Base-by-base conservation (phyloP, 2,888 invertebrate genomes). In the Macrosiphum euphorbiae region DNA sequence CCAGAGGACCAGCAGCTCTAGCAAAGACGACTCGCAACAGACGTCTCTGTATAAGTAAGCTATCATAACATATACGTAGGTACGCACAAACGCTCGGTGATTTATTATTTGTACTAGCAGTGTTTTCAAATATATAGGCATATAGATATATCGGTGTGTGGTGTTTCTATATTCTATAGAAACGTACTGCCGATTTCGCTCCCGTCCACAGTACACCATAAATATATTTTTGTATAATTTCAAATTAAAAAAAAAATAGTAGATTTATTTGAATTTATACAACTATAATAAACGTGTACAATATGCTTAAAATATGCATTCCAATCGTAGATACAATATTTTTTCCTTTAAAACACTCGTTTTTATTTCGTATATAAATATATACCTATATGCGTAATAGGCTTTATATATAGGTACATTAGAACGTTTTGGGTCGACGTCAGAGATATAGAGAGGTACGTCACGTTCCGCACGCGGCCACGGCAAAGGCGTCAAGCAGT, bases 401-500 rank as follows among this genome's bases (percentile, higher is more conserved):
- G 35, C 7, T 7, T 78, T 35, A 88, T 88, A 88, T 88, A 44
- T 44, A 44, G 44, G 44, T 44, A 41, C 10, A 24, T 16, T 41
- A 55, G 13, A 52, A 50, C 16, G n/a, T 28, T 50, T 52, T n/a
- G 50, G 8, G 87, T 87, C 28, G 7, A 91, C 78, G 78, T 78
- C 61, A 41, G n/a, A 67, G 35, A 78, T 78, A 78, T 78, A 78
- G 20, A 78, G 2, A 78, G 35, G 35, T 78, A 78, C 78, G 55
- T 88, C 50, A 41, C 41, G 58, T 35, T 24, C 47, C 24, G 35
- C 91, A 88, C 88, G 89, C 89, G 61, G 55, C 41, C n/a, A n/a
- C 88, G n/a, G 88, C 50, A n/a, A 86, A 90, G 94, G 94, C 94
- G 94, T 90, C 94, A 86, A 94, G 94, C 94, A 67, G 94, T 94